phyloP scores from a whole-genome alignment of 2,888 invertebrate species.

The Eristalis pertinax region DNA sequence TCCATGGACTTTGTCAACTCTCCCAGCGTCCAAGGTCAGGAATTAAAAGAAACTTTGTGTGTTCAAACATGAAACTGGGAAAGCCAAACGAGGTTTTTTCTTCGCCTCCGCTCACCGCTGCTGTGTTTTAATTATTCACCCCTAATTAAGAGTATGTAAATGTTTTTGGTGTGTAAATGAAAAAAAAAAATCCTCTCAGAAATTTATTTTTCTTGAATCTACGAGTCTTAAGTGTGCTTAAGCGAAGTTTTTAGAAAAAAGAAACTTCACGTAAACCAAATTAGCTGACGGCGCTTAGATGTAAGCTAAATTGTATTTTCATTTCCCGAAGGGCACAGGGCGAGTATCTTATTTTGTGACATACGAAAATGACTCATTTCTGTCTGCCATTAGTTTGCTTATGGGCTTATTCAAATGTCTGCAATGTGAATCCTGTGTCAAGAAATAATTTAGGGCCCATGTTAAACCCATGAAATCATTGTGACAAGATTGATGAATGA shows the following conservation, averaged over 20 bases:
- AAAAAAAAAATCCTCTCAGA: slow-evolving; percentile 14
- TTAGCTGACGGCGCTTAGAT: background rate
- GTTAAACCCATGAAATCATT: no score
- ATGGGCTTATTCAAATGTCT: background rate
- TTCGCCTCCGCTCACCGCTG: background rate
- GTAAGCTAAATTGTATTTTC: background rate
- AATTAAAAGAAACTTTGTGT: slow-evolving; percentile 48
- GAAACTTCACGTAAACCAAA: background rate
- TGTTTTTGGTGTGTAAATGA: slow-evolving; percentile 39
- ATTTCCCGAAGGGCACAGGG: background rate
- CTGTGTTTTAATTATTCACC: slow-evolving; percentile 62
- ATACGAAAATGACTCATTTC: background rate
- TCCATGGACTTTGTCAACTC: slow-evolving; percentile 46
- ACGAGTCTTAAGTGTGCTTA: slow-evolving; percentile 5
- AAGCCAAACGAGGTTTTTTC: slow-evolving; percentile 6
- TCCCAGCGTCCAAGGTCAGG: slow-evolving; percentile 49
- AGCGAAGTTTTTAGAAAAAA: background rate
- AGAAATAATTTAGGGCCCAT: no score
- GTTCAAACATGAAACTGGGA: slow-evolving; percentile 2
- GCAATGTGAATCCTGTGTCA: background rate
- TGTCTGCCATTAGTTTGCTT: background rate
- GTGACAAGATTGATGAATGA: no score
- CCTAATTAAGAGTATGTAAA: slow-evolving; percentile 63
- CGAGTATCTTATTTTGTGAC: background rate
- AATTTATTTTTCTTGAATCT: slow-evolving; percentile 16